Evolutionary conservation across 2,797 vertebrate species (phyloP).

Genomic region (Lacerta viridis): DNA sequence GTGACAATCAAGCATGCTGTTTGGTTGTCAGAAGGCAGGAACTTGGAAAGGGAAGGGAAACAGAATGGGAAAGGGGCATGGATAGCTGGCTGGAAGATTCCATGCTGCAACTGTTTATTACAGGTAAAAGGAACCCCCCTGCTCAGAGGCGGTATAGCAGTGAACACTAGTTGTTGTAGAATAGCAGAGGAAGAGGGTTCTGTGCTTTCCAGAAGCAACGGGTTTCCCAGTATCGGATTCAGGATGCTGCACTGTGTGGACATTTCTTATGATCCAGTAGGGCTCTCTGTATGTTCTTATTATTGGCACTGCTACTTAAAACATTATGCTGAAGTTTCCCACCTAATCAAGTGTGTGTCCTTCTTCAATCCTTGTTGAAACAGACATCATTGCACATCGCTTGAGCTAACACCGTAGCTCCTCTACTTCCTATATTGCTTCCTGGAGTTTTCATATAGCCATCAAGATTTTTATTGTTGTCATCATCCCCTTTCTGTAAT

Average conservation of each 20-base stretch:
- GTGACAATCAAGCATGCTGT: background rate
- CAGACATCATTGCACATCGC: background rate
- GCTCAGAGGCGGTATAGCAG: background rate
- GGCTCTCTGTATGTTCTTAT: background rate
- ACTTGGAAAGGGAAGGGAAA: background rate
- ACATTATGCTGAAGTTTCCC: background rate
- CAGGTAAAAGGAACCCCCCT: background rate
- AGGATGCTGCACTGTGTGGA: too few species aligned
- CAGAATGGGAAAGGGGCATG: background rate
- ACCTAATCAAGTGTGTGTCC: background rate
- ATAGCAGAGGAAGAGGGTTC: background rate
- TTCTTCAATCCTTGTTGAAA: background rate
- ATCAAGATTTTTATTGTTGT: constrained; percentile 28
- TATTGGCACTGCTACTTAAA: background rate
- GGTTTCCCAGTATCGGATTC: background rate
- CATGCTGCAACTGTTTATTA: background rate
- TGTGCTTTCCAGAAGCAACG: background rate
- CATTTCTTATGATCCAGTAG: background rate
- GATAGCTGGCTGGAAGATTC: background rate
- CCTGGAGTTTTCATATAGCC: constrained; percentile 11
- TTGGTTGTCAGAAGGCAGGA: background rate
- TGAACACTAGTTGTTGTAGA: background rate
- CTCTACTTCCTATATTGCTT: background rate
- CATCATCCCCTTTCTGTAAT: constrained; percentile 4
- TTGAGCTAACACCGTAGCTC: background rate